Percentiles rank a stretch among this genome's conserved stretches.
These are phyloP conservation scores for Euclidia mi DNA, from an alignment of 2,888 invertebrate genomes.

Conservation along the genomic window DNA sequence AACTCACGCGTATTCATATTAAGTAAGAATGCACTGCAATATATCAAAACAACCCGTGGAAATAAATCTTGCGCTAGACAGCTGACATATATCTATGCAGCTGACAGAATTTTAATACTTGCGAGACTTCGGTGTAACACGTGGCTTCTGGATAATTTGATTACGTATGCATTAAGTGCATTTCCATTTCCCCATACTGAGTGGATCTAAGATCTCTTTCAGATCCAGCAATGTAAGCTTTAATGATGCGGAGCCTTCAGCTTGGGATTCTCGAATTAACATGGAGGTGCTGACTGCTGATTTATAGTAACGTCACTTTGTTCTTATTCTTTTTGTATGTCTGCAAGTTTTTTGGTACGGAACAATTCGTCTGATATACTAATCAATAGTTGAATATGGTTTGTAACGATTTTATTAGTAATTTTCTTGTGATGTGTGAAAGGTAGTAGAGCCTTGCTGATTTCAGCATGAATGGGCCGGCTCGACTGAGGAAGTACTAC, in stretches of 20 bases:
- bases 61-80: conserved; percentile 9
- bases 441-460: too few species aligned
- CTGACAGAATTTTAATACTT: conserved; percentile 12
- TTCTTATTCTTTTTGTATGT: too few species aligned
- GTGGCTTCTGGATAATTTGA: conserved; percentile 78
- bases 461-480: too few species aligned
- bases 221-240: conserved; percentile 72
- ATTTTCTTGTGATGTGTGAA: too few species aligned
- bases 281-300: conserved; percentile 11
- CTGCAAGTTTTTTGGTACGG: too few species aligned
- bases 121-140: conserved; percentile 43
- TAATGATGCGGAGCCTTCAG: conserved; percentile 62
- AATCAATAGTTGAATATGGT: too few species aligned
- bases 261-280: conserved; percentile 43
- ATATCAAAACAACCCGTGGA: not conserved
- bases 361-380: too few species aligned
- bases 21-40: not conserved
- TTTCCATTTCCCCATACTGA: conserved; percentile 80
- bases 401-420: too few species aligned
- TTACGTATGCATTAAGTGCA: conserved; percentile 89
- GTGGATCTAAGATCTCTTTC: conserved; percentile 77
- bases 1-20: too few species aligned
- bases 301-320: too few species aligned
- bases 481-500: too few species aligned
- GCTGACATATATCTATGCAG: too few species aligned